Evolutionary conservation across 2,888 invertebrate species (phyloP).

Genomic region (Synanthedon vespiformis): DNA sequence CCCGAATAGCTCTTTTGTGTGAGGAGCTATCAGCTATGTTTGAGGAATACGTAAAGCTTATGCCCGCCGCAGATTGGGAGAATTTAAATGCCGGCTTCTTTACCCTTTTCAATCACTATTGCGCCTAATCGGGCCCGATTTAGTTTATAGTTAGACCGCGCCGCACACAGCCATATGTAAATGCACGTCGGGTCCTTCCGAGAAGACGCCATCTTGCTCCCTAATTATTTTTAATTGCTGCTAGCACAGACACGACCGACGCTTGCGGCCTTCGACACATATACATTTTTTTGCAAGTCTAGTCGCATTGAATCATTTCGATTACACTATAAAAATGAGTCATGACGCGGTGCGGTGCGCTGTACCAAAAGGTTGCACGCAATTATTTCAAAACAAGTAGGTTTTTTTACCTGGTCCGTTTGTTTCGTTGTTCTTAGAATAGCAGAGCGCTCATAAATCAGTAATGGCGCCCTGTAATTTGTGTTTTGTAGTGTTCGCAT

Average conservation of each 20-base stretch:
- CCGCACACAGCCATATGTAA: constrained; percentile 52
- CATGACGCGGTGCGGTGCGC: constrained; percentile 32
- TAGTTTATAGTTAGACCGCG: constrained; percentile 35
- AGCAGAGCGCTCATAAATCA: constrained; percentile 52
- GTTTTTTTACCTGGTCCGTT: constrained; percentile 41
- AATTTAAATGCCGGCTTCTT: constrained; percentile 33
- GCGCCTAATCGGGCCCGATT: constrained; percentile 61
- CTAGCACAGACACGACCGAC: constrained; percentile 43
- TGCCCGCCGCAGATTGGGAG: too few relatives aligned
- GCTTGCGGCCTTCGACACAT: constrained; percentile 59
- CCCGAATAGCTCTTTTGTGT: too few relatives aligned
- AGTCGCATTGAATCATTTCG: constrained; percentile 51
- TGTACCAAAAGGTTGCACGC: constrained; percentile 31
- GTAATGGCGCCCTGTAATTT: constrained; percentile 65
- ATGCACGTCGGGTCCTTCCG: constrained; percentile 57
- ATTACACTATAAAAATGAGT: constrained; percentile 46
- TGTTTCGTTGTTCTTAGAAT: constrained; percentile 44
- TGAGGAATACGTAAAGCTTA: too few relatives aligned
- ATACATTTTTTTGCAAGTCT: constrained; percentile 63
- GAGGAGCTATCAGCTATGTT: too few relatives aligned
- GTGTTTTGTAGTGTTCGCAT: constrained; percentile 36
- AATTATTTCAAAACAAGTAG: constrained; percentile 39
- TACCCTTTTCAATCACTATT: constrained; percentile 67
- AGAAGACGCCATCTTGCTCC: constrained; percentile 59
- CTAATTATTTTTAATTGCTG: constrained; percentile 72